Conservation (phyloP, 2,797 vertebrate genomes). For the Discoglossus pictus region DNA sequence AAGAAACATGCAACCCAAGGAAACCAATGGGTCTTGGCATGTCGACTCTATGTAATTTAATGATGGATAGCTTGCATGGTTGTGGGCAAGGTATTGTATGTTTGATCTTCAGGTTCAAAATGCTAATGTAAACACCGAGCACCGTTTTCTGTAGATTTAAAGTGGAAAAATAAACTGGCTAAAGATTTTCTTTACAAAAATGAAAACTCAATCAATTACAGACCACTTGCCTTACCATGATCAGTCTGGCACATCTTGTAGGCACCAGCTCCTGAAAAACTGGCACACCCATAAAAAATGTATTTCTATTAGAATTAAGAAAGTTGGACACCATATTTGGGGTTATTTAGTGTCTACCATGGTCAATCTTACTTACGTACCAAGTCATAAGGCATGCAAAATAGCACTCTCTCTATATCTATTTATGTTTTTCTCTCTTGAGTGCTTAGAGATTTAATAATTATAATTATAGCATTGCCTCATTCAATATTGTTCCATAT, state of each 20-base stretch:
- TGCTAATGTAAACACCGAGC: slow-evolving; percentile 39
- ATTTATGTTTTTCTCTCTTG: too few relatives aligned
- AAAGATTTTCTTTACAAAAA: slow-evolving; percentile 40
- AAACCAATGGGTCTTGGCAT: slow-evolving; percentile 47
- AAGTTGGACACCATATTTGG: slow-evolving; percentile 5
- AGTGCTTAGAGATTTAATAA: too few relatives aligned
- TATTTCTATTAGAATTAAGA: slow-evolving; percentile 20
- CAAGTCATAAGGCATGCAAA: too few relatives aligned
- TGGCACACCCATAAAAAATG: slow-evolving; percentile 14
- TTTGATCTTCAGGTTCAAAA: slow-evolving; percentile 44
- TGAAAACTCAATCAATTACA: slow-evolving; percentile 44
- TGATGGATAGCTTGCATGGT: slow-evolving; percentile 45
- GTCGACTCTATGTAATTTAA: slow-evolving; percentile 32
- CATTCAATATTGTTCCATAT: too few relatives aligned
- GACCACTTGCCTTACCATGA: slow-evolving; percentile 24
- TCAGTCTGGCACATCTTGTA: slow-evolving; percentile 37
- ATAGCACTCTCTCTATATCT: too few relatives aligned
- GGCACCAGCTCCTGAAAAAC: slow-evolving; percentile 27
- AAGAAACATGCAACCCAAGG: slow-evolving; percentile 42
- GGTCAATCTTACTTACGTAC: too few relatives aligned
- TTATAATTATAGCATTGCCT: too few relatives aligned
- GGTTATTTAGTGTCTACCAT: slow-evolving; percentile 38
- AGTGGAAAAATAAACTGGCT: slow-evolving; percentile 44
- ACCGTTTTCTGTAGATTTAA: slow-evolving; percentile 43
- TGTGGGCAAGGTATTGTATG: slow-evolving; percentile 40